Base-by-base conservation (phyloP, 2,797 vertebrate genomes). In the Threskiornis aethiopicus region DNA sequence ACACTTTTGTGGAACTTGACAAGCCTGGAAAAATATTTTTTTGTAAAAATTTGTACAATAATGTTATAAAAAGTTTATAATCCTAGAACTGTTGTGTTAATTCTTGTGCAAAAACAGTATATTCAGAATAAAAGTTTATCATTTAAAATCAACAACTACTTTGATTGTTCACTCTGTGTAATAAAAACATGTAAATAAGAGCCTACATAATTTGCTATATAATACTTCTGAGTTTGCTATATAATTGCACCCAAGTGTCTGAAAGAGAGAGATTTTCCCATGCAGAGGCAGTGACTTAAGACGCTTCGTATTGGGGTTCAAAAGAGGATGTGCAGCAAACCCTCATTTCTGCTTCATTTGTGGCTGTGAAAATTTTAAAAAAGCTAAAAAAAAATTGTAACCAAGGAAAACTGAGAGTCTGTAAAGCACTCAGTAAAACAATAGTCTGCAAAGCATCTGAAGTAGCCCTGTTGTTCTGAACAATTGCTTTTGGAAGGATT, bases 1-100 rank as follows among this genome's bases (percentile, higher is more conserved):
- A 99, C 98, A 99, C 98, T 99, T 99, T 99, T 99, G 99, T 99
- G 99, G 98, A 99, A 99, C 98, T 98, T 99, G 98, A 99, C 98
- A 98, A 99, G 99, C 98, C 98, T 99, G 98, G 93, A 99, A 98
- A 98, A 96, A 97, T 44, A 94, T 47, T 85, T 94, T 97, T 99
- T 99, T 99, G 99, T 99, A 99, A 99, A 99, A 98, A 99, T 99
- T 99, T 99, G 99, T 99, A 99, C 98, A 98, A 99, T 99, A 99
- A 98, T 99, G 98, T 98, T 99, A 99, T 98, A 98, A 97, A 97
- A 97, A 98, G 97, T 99, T 99, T 99, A 99, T 99, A 99, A 98
- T 98, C 98, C 98, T 99, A 98, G 96, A 98, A 97, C 98, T 97
- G 97, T 98, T 98, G 99, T 99, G 99, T 99, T 97, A 98, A 99